Evolutionary conservation across 2,113 vertebrate species (phyloP).

Genomic region (Chamaea fasciata): DNA sequence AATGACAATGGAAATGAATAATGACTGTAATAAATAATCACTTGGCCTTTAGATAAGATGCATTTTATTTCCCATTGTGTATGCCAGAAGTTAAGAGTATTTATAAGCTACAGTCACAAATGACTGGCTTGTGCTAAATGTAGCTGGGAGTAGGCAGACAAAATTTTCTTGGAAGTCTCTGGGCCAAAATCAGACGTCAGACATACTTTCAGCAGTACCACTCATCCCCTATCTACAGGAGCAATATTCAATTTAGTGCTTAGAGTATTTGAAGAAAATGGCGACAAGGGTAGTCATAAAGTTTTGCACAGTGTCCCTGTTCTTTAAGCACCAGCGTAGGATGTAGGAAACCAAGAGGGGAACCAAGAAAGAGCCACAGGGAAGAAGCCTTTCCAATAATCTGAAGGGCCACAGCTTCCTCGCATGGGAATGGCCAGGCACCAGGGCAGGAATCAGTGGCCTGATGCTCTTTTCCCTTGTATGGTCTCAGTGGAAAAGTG

Average conservation of each 20-base stretch:
- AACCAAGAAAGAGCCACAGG: not conserved
- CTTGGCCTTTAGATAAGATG: constrained; percentile 16
- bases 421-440: not conserved
- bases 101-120: constrained; percentile 55
- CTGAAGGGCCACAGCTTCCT: not conserved
- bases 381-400: not conserved
- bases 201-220: not conserved
- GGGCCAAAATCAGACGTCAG: constrained; percentile 3
- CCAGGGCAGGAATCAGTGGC: not conserved
- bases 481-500: not conserved
- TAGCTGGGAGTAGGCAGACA: constrained; percentile 43
- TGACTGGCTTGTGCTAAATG: constrained; percentile 48
- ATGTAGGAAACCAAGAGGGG: not conserved
- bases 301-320: not conserved
- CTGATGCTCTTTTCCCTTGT: not conserved
- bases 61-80: constrained; percentile 20
- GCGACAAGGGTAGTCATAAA: not conserved
- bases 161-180: constrained; percentile 41
- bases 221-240: not conserved
- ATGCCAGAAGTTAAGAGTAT: constrained; percentile 18
- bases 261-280: not conserved
- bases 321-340: not conserved
- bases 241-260: not conserved
- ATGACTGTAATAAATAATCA: constrained; percentile 29
- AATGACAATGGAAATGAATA: constrained; percentile 3